Percentiles rank a stretch among this genome's conserved stretches.
Conservation (phyloP, 2,888 invertebrate species). For the Hedychridium roseum region DNA sequence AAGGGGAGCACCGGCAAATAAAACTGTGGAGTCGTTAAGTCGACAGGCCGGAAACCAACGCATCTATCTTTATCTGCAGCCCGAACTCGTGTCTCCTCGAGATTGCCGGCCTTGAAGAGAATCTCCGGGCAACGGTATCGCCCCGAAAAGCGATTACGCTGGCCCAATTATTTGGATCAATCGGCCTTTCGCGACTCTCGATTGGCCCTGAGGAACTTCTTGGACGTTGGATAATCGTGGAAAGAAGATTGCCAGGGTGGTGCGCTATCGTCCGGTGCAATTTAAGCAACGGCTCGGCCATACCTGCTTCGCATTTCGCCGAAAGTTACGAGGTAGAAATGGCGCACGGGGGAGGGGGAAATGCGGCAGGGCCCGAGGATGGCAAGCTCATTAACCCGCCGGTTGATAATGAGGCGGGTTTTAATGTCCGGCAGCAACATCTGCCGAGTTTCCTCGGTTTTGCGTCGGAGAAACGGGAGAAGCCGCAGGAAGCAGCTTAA, state of each 20-base stretch:
- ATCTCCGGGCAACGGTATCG: not conserved
- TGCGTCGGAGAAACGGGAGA: slow-evolving; percentile 15
- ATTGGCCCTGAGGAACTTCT: too few relatives aligned
- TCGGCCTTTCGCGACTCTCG: too few relatives aligned
- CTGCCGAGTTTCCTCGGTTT: slow-evolving; percentile 44
- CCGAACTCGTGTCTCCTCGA: slow-evolving; percentile 19
- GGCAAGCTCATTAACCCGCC: slow-evolving; percentile 50
- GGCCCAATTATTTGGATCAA: too few relatives aligned
- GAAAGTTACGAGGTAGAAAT: slow-evolving; percentile 16
- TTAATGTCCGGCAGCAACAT: slow-evolving; percentile 39
- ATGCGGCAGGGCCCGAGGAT: slow-evolving; percentile 31
- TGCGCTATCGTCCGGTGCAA: too few relatives aligned
- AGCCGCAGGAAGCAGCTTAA: slow-evolving; percentile 17
- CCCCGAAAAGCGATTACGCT: too few relatives aligned
- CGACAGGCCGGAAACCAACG: slow-evolving; percentile 59
- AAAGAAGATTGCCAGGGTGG: too few relatives aligned
- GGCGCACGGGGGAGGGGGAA: slow-evolving; percentile 16
- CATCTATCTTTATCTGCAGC: slow-evolving; percentile 57
- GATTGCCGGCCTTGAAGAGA: not conserved
- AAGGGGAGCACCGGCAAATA: slow-evolving; percentile 42
- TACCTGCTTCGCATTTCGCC: too few relatives aligned
- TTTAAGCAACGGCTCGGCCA: too few relatives aligned
- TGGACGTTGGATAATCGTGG: too few relatives aligned
- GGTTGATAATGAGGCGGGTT: slow-evolving; percentile 48
- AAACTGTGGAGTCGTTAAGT: slow-evolving; percentile 59